These are phyloP conservation scores for Glyphotaelius pellucidus DNA, from an alignment of 2,888 invertebrate species.

Conservation along the genomic window DNA sequence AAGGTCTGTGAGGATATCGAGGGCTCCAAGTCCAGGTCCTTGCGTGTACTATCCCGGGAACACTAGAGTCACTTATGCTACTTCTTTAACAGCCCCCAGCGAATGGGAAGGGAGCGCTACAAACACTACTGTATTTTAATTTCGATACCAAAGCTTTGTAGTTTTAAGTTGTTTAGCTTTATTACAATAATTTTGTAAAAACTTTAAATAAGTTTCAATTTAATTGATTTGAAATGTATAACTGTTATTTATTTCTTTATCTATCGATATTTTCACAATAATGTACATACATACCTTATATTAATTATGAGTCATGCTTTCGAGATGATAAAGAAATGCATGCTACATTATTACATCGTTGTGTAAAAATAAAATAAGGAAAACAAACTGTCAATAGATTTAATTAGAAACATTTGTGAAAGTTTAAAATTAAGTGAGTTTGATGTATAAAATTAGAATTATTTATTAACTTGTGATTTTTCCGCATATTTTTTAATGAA, in stretches of 20 bases:
- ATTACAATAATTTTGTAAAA: background rate
- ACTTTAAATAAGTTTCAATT: background rate
- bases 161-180: background rate
- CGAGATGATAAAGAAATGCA: background rate
- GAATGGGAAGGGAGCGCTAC: conserved; percentile 63
- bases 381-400: background rate
- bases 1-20: conserved; percentile 70
- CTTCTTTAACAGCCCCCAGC: conserved; percentile 63
- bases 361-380: background rate
- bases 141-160: background rate
- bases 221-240: background rate
- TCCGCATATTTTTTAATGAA: background rate
- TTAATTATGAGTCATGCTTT: background rate
- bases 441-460: background rate
- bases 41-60: conserved; percentile 73
- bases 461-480: background rate
- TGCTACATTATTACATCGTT: background rate
- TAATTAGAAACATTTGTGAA: background rate
- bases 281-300: background rate
- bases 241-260: background rate
- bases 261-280: background rate
- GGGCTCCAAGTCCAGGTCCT: conserved; percentile 74
- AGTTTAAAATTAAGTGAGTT: background rate
- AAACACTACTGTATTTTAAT: conserved; percentile 64
- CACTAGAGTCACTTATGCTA: conserved; percentile 63